Base-by-base conservation (phyloP, 92 coral and sea anemone genomes). In the Heliopora coerulea region DNA sequence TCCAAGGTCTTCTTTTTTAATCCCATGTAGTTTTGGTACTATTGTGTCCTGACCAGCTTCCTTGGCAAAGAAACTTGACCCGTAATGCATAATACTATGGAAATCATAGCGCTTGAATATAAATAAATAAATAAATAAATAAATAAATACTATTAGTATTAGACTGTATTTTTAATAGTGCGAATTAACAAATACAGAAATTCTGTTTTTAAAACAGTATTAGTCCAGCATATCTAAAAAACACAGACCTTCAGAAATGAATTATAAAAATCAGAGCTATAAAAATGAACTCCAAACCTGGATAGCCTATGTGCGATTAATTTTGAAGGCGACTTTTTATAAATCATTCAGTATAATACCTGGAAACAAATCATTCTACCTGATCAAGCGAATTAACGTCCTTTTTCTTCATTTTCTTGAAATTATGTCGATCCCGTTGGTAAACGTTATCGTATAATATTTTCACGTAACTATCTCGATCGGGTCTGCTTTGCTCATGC, bases 401-500 rank as follows among this genome's bases (percentile, higher is more conserved):
- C 2, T 61, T 41, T 23, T 57, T 57, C 6, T 56, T 52, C n/a
- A 67, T 54, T 54, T 88, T 88, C n/a, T 48, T 79, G 30, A 82
- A 88, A 49, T 88, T 86, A 72, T 88, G 83, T 40, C 54, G 34
- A 26, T 85, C 79, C 20, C 64, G 52, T 7, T 68, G 54, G 21
- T 30, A 14, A 31, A 89, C 82, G 33, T 89, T 89, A 12, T 86
- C 64, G 74, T 79, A 46, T 32, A 89, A 62, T 42, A 89, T 78
- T 49, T 83, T 82, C 29, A 89, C 84, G 32, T 85, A 86, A 59
- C 83, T 85, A 75, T 89, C 90, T 12, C 96, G 32, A 28, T 89
- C 96, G 0, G 96, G 86, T 48, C 96, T 75, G 50, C 87, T 83
- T 24, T 89, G 96, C 72, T 89, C 96, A 83, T 89, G 96, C 96